Base-by-base conservation (phyloP, 2,113 vertebrate genomes). In the Marcusenius ussheri region DNA sequence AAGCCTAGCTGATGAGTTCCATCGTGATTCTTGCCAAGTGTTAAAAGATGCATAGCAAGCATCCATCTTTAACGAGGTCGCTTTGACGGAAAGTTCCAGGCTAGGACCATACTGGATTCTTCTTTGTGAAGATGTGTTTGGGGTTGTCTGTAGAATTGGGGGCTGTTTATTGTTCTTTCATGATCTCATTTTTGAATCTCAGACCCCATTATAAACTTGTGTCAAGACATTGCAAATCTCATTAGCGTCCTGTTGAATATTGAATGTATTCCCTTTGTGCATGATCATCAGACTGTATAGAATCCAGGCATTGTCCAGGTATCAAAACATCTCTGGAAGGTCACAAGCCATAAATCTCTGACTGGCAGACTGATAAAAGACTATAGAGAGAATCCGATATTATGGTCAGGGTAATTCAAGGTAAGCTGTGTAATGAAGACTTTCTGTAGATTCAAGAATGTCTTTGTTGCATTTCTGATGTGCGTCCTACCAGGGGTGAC, bases 1-100 rank as follows among this genome's bases (percentile, higher is more conserved):
- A 27, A 88, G 58, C 27, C 27, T 45, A 70, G 27, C 83, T 85
- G 89, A 90, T 85, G 56, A 17, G 51, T 89, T 90, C 89, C 91
- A 13, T 87, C 85, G 92, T 91, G 91, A 93, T 93, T 91, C 92
- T 90, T 92, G 90, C 91, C 92, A 90, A 92, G 87, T 84, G 86
- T 66, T 95, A 92, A 95, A 95, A 93, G 91, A 94, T 95, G 91
- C 93, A 95, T 95, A 94, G 92, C 88, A 88, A 89, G 90, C 88
- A 91, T 94, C 90, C 91, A 93, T 93, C 94, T 93, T 94, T 95
- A 94, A 95, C 91, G 90, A 94, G 94, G 74, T 86, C 62, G 89
- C 94, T 93, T 91, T 92, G 92, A 94, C 92, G 94, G 95, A 96
- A 96, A 95, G 92, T 95, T 94, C 93, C 93, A 21, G 77, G 56